Evolutionary conservation across 2,888 invertebrate genomes (phyloP), one percentile per base, ranked within the genome.

Genomic region (Brachylomia viminalis): DNA sequence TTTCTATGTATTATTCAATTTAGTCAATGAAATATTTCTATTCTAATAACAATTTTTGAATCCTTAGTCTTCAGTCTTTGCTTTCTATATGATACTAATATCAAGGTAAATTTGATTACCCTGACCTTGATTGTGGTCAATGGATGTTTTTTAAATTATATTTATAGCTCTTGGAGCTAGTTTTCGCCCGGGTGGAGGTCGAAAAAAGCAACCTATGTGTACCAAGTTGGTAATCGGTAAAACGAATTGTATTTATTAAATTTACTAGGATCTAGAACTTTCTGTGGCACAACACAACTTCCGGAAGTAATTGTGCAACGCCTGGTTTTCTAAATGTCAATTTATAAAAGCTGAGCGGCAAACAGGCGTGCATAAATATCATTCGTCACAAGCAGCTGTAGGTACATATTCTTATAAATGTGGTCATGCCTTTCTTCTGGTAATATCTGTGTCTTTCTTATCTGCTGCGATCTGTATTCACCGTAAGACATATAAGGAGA

Each of bases 1-100:
- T 47, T 30, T 42, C 2, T 15, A 27, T 20, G 27, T 75, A 49
- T 75, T 20, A 56, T 75, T 74, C 0, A 20, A 64, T 27, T 65
- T 27, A 64, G 3, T 4, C 3, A 11, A 17, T 45, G 27, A 13
- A 45, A 38, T 38, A 0, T 38, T 61, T 23, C 7, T 1, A n/a
- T 61, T 23, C 33, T 33, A 27, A 27, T 15, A 56, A 56, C 4
- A n/a, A 54, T 54, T 11, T 54, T n/a, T 11, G n/a, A n/a, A 56
- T 13, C 15, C 56, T 27, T 56, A 1, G 15, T 38, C 15, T 52
- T 52, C 10, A 27, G 27, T 56, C 27, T 17, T 58, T 58, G 7
- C 8, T 58, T 27, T 58, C 20, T 58, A 5, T 59, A 20, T 10
- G 20, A 33, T 59, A 33, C 33, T 11, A 59, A 33, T 5, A 20